These are phyloP conservation scores for Lampris incognitus DNA, from an alignment of 2,113 vertebrate genomes.

Conservation along the genomic window DNA sequence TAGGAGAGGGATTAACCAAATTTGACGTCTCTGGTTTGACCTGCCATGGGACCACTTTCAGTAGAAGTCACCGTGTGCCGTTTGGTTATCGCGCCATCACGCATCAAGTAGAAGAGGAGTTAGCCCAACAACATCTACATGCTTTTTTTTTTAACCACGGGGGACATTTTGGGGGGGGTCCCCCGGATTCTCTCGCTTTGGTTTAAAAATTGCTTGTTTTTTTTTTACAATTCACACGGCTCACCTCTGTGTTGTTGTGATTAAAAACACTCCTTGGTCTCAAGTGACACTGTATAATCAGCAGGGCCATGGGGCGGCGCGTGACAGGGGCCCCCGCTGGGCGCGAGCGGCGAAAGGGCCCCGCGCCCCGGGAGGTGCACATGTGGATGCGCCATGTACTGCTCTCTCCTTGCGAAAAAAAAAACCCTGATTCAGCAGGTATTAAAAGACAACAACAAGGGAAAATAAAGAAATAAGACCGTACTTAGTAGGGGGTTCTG, in stretches of 20 bases:
- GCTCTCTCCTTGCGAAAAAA: slow-evolving; percentile 8
- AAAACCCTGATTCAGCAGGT: slow-evolving; percentile 41
- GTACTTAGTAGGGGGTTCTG: slow-evolving; percentile 21
- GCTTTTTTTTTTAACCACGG: background rate
- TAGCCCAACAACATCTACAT: too few species aligned
- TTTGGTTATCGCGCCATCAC: too few species aligned
- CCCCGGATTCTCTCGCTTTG: too few species aligned
- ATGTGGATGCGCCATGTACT: slow-evolving; percentile 19
- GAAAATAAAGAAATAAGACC: slow-evolving; percentile 13
- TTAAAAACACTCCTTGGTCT: slow-evolving; percentile 15
- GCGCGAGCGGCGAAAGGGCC: slow-evolving; percentile 44
- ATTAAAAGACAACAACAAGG: background rate
- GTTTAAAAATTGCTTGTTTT: too few species aligned
- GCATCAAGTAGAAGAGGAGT: too few species aligned
- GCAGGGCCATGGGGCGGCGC: slow-evolving; percentile 26
- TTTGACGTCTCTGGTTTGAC: background rate
- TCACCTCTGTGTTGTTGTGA: slow-evolving; percentile 4
- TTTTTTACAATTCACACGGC: too few species aligned
- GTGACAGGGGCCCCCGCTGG: slow-evolving; percentile 51
- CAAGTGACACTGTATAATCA: slow-evolving; percentile 50
- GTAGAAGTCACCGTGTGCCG: too few species aligned
- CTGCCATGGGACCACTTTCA: background rate
- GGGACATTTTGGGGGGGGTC: too few species aligned
- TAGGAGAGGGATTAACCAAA: slow-evolving; percentile 22
- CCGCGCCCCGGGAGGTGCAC: slow-evolving; percentile 29